phyloP scores from a whole-genome alignment of 2,888 invertebrate genomes.

The Drosophila glabriapex region DNA sequence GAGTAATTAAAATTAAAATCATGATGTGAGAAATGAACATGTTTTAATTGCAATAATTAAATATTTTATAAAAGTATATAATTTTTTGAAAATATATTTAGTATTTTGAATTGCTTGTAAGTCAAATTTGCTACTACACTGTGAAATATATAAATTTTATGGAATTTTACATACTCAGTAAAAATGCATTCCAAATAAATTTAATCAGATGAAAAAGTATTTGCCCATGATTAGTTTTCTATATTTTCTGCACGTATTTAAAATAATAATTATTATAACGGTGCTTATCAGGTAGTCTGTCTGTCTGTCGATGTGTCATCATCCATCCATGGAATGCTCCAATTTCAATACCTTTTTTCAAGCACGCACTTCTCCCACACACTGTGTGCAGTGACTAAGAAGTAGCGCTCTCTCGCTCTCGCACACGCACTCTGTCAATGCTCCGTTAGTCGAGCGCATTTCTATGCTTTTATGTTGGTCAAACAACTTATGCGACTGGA shows the following conservation, averaged over 20 bases:
- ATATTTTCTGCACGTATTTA: neutral
- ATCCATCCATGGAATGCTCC: constrained; percentile 30
- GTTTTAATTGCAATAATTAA: neutral
- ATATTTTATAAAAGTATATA: neutral
- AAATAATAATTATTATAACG: neutral
- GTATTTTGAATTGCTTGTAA: neutral
- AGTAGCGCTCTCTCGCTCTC: constrained; percentile 1
- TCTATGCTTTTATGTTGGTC: constrained; percentile 57
- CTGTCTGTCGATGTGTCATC: constrained; percentile 39
- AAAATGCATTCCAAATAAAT: neutral
- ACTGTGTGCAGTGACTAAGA: constrained; percentile 16
- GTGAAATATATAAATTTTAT: neutral
- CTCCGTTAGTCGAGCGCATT: constrained; percentile 14
- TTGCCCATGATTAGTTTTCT: neutral
- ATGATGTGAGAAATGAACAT: neutral
- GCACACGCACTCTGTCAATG: constrained; percentile 3
- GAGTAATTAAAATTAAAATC: neutral
- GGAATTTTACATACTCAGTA: neutral
- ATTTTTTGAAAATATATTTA: neutral
- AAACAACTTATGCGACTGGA: constrained; percentile 51
- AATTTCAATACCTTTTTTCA: constrained; percentile 16
- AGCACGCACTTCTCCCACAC: constrained; percentile 24
- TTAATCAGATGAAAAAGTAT: neutral
- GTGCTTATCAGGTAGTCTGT: constrained; percentile 33
- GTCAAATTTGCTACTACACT: neutral